phyloP scores from a whole-genome alignment of 2,113 vertebrate genomes.

The Herpailurus yagouaroundi region DNA sequence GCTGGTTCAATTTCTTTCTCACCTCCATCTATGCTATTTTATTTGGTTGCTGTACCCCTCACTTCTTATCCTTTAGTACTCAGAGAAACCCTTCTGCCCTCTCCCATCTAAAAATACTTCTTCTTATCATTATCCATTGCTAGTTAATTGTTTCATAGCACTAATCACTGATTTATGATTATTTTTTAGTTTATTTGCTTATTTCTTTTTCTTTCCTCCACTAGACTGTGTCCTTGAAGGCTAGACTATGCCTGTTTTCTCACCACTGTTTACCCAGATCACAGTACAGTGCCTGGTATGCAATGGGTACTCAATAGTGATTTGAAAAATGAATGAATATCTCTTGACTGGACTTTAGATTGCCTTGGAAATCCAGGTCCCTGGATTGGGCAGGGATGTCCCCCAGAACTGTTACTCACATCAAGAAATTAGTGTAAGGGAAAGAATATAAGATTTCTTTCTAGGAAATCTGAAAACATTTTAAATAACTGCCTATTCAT shows the following conservation, averaged over 20 bases:
- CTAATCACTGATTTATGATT: neutral
- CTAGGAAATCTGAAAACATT: slow-evolving; percentile 66
- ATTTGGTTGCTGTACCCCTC: neutral
- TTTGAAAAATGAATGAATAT: slow-evolving; percentile 1
- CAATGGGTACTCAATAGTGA: neutral
- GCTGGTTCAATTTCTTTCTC: neutral
- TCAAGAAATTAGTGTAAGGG: slow-evolving; percentile 29
- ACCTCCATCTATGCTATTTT: neutral
- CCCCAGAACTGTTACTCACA: neutral
- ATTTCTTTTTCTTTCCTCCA: neutral
- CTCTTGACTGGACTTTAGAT: neutral
- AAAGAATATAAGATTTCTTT: slow-evolving; percentile 62
- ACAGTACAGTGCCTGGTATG: neutral
- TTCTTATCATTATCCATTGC: neutral
- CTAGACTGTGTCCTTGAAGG: neutral
- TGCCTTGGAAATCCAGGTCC: neutral
- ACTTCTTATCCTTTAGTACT: neutral
- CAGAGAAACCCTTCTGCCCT: neutral
- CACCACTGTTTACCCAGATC: neutral
- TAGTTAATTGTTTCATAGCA: neutral
- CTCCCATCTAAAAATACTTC: neutral
- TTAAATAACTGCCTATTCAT: slow-evolving; percentile 69
- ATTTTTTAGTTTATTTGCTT: neutral
- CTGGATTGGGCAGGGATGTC: neutral
- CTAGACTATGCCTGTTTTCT: neutral